These are phyloP conservation scores for Siniperca scherzeri DNA, from an alignment of 2,797 vertebrate genomes.

Conservation along the genomic window DNA sequence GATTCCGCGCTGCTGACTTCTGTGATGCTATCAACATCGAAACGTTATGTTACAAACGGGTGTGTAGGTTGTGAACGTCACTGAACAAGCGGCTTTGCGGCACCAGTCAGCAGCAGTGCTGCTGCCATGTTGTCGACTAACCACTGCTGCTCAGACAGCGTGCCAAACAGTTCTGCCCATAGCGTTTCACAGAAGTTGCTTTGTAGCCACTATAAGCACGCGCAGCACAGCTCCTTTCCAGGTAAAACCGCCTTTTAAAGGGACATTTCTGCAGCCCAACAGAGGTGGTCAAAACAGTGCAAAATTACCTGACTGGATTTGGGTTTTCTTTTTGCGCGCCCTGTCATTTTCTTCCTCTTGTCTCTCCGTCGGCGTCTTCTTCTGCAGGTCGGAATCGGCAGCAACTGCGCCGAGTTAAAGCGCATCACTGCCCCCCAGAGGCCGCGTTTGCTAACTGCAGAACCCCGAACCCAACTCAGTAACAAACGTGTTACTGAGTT, in stretches of 20 bases:
- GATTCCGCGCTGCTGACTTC: neutral
- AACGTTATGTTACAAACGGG: neutral
- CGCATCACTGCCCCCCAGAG: constrained; percentile 32
- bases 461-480: too few species aligned
- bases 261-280: neutral
- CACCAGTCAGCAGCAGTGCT: constrained; percentile 11
- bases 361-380: constrained; percentile 64
- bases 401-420: neutral
- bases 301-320: constrained; percentile 80
- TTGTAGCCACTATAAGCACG: neutral
- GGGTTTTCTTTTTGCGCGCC: constrained; percentile 89
- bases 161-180: constrained; percentile 36
- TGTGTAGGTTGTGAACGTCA: neutral
- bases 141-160: constrained; percentile 49
- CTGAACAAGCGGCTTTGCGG: constrained; percentile 4
- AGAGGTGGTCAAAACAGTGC: neutral
- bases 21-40: neutral
- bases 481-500: neutral
- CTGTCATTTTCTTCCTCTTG: constrained; percentile 84
- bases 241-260: neutral
- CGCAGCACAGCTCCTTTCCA: fast-evolving
- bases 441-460: neutral
- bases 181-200: neutral
- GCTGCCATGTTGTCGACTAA: constrained; percentile 80
- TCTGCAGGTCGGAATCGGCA: constrained; percentile 14